Base-by-base conservation (phyloP, 2,888 invertebrate species). In the Stictocephala bisonia region DNA sequence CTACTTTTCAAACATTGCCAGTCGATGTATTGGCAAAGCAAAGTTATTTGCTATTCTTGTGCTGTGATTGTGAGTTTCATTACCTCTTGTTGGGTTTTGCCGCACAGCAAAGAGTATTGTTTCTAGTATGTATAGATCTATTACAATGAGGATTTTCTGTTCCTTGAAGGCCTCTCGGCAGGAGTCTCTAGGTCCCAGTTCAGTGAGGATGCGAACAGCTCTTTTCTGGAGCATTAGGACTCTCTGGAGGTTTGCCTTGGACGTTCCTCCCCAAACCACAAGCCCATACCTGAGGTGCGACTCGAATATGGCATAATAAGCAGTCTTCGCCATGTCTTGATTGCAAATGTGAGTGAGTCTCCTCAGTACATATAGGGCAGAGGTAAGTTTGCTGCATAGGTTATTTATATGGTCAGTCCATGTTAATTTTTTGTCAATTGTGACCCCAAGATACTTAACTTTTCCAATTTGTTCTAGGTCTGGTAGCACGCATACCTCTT, bases 101-200 rank as follows among this genome's bases (percentile, higher is more conserved):
- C 2, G 3, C 50, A 18, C 22, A 50, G 50, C 50, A 50, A 44
- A 7, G 44, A 44, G 44, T 44, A 18, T 44, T 44, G 44, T 13
- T 44, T 44, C n/a, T 44, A 53, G 24, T 56, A 29, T 56, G 58
- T 56, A 56, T 13, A 18, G 15, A 50, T 50, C 50, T 50, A 50
- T 50, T 50, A 50, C 50, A 50, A 24, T 20, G 50, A 20, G 50
- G 50, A 50, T 50, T 50, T 50, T 50, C 50, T 50, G 20, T 7
- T 50, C 50, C 20, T 50, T 20, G 20, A 50, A 50, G 15, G 50
- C 50, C 44, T 50, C 50, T 50, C 20, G 15, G 50, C 50, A 50
- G 3, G 50, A 50, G 50, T 50, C 50, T 50, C 20, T 50, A 50
- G 3, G 50, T 50, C 15, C 15, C 24, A 50, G 13, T 50, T 9